Evolutionary conservation across 2,888 invertebrate genomes (phyloP), one percentile per base, ranked within the genome.

Genomic region (Drosophila dives): DNA sequence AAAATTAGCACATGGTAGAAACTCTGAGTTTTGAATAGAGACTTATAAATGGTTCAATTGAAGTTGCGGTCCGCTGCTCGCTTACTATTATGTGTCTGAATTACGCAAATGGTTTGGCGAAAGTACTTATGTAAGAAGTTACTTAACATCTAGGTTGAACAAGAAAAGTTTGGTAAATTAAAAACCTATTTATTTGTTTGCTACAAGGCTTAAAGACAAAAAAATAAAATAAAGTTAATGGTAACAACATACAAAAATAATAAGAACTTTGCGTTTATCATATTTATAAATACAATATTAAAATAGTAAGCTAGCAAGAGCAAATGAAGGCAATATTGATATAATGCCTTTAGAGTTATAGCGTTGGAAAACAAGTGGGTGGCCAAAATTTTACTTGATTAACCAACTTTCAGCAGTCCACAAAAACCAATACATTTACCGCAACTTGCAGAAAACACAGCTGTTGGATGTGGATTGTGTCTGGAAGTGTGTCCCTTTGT

Each of bases 401-500:
- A 80, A 85, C 74, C 72, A 87, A 83, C 80, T 87, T 83, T 61
- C 49, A 55, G 68, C 61, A 68, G 48, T 65, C 59, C 69, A 58
- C 79, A 86, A 78, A 71, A 64, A 62, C 71, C 70, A 84, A 74
- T 74, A 72, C 79, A 84, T 64, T 76, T 76, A 83, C 88, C 85
- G 67, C 82, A 83, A 71, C 62, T 86, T 54, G 23, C 40, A 63
- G 59, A 45, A 75, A 54, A 48, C 53, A 40, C 73, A n/a, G 73
- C 53, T 59, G 36, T 49, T 51, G 29, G 34, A 20, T 32, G 26
- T 42, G 51, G 20, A 51, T 26, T 32, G 42, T 11, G n/a, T 34
- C 55, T 62, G 33, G 40, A 54, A 61, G 63, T 62, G 62, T 66
- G 60, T 51, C 55, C 2, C 33, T 26, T 29, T 42, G 64, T 71